Base-by-base conservation (phyloP, 2,797 vertebrate species). In the Argyrosomus regius region DNA sequence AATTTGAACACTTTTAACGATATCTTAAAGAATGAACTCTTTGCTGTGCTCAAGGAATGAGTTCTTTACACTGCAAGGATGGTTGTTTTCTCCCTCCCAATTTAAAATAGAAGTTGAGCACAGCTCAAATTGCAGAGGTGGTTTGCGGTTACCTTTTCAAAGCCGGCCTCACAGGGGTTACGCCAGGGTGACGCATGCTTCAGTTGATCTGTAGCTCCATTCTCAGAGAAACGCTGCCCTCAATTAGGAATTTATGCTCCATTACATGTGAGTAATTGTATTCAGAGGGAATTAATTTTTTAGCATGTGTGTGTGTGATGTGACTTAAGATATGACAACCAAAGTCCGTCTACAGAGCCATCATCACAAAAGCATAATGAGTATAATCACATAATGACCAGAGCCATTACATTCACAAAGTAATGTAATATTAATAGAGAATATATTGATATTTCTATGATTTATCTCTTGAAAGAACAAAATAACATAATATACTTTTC, bases 141-240 rank as follows among this genome's bases (percentile, higher is more conserved):
- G 87, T 83, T 78, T 88, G 82, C 61, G 16, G 72, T 92, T 88
- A 86, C 87, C 49, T 62, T 78, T 75, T 71, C 69, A 84, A 67
- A 72, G 73, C 35, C 20, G 28, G 16, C 20, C 79, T 77, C 67
- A 35, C 41, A 14, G 72, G 70, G 82, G 73, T 88, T 82, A 85
- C 39, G 4, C 2, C 17, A 17, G 56, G 79, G 84, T 82, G 72
- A 87, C 59, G n/a, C 75, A 68, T 3, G 48, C 65, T 70, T 72
- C 81, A 76, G 70, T n/a, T 58, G 60, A 64, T 74, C 63, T 66
- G 60, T 11, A 43, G 67, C 64, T 75, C 77, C 48, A 31, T 68
- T 80, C 75, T 85, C 54, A 72, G 61, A 52, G 43, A 46, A 76
- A 81, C 61, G 31, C 61, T 57, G 72, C 59, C 74, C 78, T 78